Evolutionary conservation across 2,888 invertebrate genomes (phyloP).

Genomic region (Ophion ellenae): DNA sequence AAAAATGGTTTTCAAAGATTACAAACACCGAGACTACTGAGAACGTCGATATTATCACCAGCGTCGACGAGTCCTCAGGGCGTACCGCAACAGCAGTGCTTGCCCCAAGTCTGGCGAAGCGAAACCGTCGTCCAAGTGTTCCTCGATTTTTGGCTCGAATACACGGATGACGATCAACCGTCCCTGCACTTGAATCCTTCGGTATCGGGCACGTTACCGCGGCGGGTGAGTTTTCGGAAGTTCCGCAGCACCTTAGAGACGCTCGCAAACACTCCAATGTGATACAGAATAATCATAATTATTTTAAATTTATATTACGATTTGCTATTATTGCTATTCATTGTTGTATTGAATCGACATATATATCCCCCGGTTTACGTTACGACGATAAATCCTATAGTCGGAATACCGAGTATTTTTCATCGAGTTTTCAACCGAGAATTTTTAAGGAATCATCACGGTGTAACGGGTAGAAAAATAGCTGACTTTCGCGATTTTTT

Average conservation of each 20-base stretch:
- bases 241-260: background rate
- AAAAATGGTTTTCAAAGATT: constrained; percentile 71
- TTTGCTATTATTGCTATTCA: background rate
- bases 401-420: too few species aligned
- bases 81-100: constrained; percentile 81
- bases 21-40: constrained; percentile 82
- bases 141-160: constrained; percentile 92
- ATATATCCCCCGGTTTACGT: background rate
- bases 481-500: too few species aligned
- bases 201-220: constrained; percentile 74
- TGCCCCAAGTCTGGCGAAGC: constrained; percentile 92
- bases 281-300: background rate
- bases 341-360: background rate
- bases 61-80: constrained; percentile 76
- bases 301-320: background rate
- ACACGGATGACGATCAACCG: constrained; percentile 79
- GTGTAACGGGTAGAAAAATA: too few species aligned
- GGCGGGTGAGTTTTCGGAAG: constrained; percentile 73
- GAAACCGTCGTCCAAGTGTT: constrained; percentile 93
- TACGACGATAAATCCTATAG: background rate
- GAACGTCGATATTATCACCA: constrained; percentile 82
- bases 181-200: constrained; percentile 73
- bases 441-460: too few species aligned
- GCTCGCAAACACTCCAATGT: background rate
- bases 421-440: too few species aligned